Evolutionary conservation across 2,797 vertebrate species (phyloP), one percentile per base, ranked within the genome.

Genomic region (Pseudochromis fuscus): DNA sequence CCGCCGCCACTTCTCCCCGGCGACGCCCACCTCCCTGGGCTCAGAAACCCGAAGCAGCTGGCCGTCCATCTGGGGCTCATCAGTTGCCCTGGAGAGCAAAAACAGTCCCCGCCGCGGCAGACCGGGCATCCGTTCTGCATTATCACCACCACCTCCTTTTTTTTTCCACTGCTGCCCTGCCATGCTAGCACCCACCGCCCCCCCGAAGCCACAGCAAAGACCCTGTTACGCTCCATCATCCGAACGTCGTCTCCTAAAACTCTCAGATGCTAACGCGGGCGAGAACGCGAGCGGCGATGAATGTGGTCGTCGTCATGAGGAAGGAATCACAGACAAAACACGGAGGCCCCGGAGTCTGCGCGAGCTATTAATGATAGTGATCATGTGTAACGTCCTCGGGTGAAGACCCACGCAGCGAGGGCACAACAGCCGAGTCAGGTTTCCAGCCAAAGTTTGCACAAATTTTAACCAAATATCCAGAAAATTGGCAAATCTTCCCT

Each of bases 21-120:
- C 50, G 72, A 82, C 69, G 63, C 75, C 81, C 70, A 31, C 58
- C 83, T 84, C 81, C 77, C 58, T 49, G 62, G 74, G 83, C 55
- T 67, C 66, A 18, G 48, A 88, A 87, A 89, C 72, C 67, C 53
- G 25, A 88, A 89, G 87, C 90, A 90, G 87, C 88, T 88, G 89
- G 73, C 67, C 25, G 4, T 88, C 88, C 88, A 91, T 91, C 86
- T 92, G 91, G 84, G 86, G 67, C 75, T 86, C 87, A 90, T 91
- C 88, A 90, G 83, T 62, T 68, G 75, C 83, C 85, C 84, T 31
- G 49, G 68, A 87, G 84, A 90, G 76, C 57, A 50, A 79, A 84
- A 87, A 78, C 75, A 87, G 83, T 57, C 73, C 75, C 48, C 16
- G 35, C 49, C 15, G 28, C 65, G 74, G 80, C 76, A 51, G 87